These are phyloP conservation scores for Plebejus anna DNA, from an alignment of 2,888 invertebrate genomes.

Conservation along the genomic window DNA sequence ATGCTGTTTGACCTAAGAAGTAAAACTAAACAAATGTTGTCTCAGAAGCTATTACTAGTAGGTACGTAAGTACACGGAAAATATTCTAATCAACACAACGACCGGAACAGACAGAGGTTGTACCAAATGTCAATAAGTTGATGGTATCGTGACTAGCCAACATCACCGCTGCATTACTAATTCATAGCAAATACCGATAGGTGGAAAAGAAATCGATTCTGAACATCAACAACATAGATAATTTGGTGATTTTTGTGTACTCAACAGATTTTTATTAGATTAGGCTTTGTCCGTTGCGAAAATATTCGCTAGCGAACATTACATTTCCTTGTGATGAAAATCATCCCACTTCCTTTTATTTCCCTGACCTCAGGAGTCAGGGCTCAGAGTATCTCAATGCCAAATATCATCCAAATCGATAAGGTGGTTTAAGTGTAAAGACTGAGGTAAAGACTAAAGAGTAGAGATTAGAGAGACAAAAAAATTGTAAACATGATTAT, in stretches of 20 bases:
- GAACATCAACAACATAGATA: not conserved
- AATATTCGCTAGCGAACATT: too few species aligned
- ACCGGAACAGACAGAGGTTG: not conserved
- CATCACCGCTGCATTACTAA: not conserved
- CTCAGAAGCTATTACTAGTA: not conserved
- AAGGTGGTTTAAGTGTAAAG: too few species aligned
- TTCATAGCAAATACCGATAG: not conserved
- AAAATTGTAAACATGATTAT: too few species aligned
- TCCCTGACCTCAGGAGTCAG: too few species aligned
- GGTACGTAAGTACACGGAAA: not conserved
- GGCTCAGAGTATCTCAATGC: too few species aligned
- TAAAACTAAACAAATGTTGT: not conserved
- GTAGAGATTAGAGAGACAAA: too few species aligned
- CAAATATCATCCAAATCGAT: too few species aligned
- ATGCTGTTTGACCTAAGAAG: not conserved
- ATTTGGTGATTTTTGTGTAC: not conserved
- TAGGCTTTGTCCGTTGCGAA: not conserved
- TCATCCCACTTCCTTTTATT: too few species aligned
- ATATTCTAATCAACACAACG: not conserved
- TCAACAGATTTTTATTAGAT: not conserved
- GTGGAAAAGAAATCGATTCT: not conserved
- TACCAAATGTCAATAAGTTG: slow-evolving; percentile 1
- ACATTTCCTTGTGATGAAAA: too few species aligned
- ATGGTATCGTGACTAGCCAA: slow-evolving; percentile 3
- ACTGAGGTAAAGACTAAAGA: too few species aligned